Evolutionary conservation across 1,140 invertebrate genomes (phyloP), one percentile per base, ranked within the genome.

Genomic region (Aphaenogaster floridana): DNA sequence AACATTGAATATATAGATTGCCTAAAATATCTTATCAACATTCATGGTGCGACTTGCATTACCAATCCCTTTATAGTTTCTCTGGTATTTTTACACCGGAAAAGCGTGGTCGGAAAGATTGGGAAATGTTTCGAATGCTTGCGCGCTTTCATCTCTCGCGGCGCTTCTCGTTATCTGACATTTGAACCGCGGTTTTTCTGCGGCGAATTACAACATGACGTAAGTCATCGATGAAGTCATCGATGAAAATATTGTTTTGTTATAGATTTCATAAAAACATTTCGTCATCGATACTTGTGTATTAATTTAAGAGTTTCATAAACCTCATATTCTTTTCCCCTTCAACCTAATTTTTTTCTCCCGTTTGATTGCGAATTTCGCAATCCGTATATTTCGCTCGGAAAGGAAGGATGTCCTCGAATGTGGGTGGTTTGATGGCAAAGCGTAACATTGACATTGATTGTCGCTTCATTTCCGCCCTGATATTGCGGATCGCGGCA

Each of bases 371-470:
- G 28, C 4, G 21, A 21, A 64, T 45, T 76, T 39, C 5, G 3
- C 52, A 4, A 17, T 17, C 11, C 15, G n/a, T 59, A 39, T 39
- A 39, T 39, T 39, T 81, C 36, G 17, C 8, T 17, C 39, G 6
- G 15, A 59, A 21, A 21, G 34, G 28, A 52, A 64, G n/a, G 11
- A n/a, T 15, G 15, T 28, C 8, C 39, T 71, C 50, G 39, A 28
- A 68, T 45, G 66, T 48, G 28, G 28, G 68, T 21, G 34, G 36
- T n/a, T 42, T 57, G 45, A 79, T 34, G 21, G 21, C 61, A 64
- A 15, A 11, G 72, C 34, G 52, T 88, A 85, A 39, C 89, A 90
- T 91, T 91, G 89, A 88, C 86, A 91, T 91, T 90, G 89, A 90
- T 88, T 88, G 80, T 17, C n/a, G 9, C 15, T 13, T 15, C 36